Percentiles rank a stretch among this genome's conserved stretches.
Evolutionary conservation across 2,888 invertebrate species (phyloP).

Genomic region (Macropis europaea): DNA sequence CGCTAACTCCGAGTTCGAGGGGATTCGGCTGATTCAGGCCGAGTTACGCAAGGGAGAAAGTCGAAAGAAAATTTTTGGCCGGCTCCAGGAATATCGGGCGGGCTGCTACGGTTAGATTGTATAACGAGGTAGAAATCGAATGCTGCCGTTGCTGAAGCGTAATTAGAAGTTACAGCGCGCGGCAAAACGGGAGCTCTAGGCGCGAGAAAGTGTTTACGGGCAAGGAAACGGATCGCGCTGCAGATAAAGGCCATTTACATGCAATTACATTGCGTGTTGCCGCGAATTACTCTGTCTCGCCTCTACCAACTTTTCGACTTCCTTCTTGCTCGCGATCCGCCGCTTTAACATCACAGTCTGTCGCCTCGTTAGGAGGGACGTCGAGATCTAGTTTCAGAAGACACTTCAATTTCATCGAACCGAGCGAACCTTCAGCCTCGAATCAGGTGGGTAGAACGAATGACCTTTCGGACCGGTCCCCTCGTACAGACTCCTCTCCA

Average conservation of each 20-base stretch:
- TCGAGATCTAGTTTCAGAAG: too few species aligned
- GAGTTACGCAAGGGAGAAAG: constrained; percentile 49
- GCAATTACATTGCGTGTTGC: constrained; percentile 71
- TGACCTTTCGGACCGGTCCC: too few species aligned
- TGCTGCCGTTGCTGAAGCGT: constrained; percentile 41
- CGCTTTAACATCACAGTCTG: constrained; percentile 13
- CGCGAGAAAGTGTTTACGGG: constrained; percentile 74
- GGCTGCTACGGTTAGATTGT: constrained; percentile 36
- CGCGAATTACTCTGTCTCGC: constrained; percentile 55
- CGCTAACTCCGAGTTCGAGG: not conserved
- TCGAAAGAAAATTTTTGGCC: constrained; percentile 39
- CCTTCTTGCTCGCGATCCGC: constrained; percentile 10
- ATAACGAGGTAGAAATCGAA: constrained; percentile 64
- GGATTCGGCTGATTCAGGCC: not conserved
- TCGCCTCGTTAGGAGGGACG: too few species aligned
- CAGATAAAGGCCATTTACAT: constrained; percentile 74
- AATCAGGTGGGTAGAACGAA: too few species aligned
- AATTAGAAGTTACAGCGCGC: constrained; percentile 61
- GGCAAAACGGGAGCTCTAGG: constrained; percentile 53
- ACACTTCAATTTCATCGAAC: too few species aligned
- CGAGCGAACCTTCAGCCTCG: too few species aligned
- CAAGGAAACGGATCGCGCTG: constrained; percentile 72
- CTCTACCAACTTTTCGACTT: constrained; percentile 6
- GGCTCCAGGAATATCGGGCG: constrained; percentile 3
- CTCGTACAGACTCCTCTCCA: too few species aligned